These are phyloP conservation scores for Rhinella marina DNA, from an alignment of 2,797 vertebrate genomes.

Conservation along the genomic window DNA sequence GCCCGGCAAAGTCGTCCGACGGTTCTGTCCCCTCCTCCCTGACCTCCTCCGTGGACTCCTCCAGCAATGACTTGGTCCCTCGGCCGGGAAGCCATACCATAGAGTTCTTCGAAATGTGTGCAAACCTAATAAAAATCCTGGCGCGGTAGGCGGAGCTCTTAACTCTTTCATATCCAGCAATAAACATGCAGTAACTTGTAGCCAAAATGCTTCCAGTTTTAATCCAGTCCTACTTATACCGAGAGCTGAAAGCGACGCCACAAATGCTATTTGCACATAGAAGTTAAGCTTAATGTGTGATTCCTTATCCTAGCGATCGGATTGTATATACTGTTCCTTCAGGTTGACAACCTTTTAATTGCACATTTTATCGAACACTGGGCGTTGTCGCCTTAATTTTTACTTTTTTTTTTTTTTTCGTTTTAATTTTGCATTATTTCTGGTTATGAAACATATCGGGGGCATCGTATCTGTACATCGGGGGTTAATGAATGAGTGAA, in stretches of 20 bases:
- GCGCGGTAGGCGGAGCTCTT: slow-evolving; percentile 88
- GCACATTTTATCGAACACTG: slow-evolving; percentile 71
- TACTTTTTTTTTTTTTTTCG: not conserved
- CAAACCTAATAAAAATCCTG: slow-evolving; percentile 99
- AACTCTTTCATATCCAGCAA: slow-evolving; percentile 92
- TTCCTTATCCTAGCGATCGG: not conserved
- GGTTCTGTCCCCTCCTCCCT: slow-evolving; percentile 89
- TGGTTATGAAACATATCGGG: slow-evolving; percentile 26
- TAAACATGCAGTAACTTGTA: slow-evolving; percentile 93
- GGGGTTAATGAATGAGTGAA: slow-evolving; percentile 19
- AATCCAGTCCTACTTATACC: slow-evolving; percentile 80
- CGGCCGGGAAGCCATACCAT: slow-evolving; percentile 97
- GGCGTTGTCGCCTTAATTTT: slow-evolving; percentile 66
- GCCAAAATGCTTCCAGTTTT: slow-evolving; percentile 84
- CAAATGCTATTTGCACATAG: slow-evolving; percentile 71
- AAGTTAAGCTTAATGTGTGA: slow-evolving; percentile 64
- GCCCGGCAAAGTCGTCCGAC: slow-evolving; percentile 82
- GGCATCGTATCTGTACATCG: not conserved
- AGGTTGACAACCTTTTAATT: slow-evolving; percentile 65
- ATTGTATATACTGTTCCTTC: slow-evolving; percentile 19
- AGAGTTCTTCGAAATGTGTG: slow-evolving; percentile 99
- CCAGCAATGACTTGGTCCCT: slow-evolving; percentile 79
- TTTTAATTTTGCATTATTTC: slow-evolving; percentile 8
- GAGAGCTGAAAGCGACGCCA: slow-evolving; percentile 76
- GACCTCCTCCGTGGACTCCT: slow-evolving; percentile 90